A percentile compares a stretch with the other conserved stretches of the same genome.
Evolutionary conservation across 2,888 invertebrate genomes (phyloP).

Genomic region (Homarus gammarus): DNA sequence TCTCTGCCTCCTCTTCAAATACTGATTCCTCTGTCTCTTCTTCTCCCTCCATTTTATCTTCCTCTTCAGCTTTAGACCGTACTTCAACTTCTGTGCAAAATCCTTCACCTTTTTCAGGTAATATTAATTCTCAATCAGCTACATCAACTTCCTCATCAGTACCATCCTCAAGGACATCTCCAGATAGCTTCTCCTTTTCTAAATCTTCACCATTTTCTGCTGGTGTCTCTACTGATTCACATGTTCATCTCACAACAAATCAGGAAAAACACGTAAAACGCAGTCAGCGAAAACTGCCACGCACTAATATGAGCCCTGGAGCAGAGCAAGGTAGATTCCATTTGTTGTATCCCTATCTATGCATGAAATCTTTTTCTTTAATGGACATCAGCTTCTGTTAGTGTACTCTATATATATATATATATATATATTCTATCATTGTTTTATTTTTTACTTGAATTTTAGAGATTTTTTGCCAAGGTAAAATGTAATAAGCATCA

Average conservation of each 20-base stretch:
- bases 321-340: slow-evolving; percentile 3
- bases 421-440: too few relatives aligned
- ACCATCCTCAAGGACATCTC: background rate
- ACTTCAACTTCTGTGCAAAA: background rate
- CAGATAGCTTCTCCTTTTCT: background rate
- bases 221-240: slow-evolving; percentile 12
- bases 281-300: slow-evolving; percentile 42
- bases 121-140: background rate
- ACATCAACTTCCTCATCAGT: background rate
- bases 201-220: background rate
- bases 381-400: too few relatives aligned
- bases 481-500: too few relatives aligned
- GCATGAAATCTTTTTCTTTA: too few relatives aligned
- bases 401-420: too few relatives aligned
- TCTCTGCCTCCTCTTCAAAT: too few relatives aligned
- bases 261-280: slow-evolving; percentile 26
- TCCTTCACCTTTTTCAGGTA: background rate
- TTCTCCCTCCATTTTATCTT: too few relatives aligned
- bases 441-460: too few relatives aligned
- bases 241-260: slow-evolving; percentile 1
- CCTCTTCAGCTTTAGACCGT: too few relatives aligned
- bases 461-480: too few relatives aligned
- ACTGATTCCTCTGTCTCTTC: too few relatives aligned
- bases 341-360: background rate
- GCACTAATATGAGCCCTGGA: slow-evolving; percentile 30